Evolutionary conservation across 1,140 invertebrate genomes (phyloP), one percentile per base, ranked within the genome.

Genomic region (Drosophila azteca): DNA sequence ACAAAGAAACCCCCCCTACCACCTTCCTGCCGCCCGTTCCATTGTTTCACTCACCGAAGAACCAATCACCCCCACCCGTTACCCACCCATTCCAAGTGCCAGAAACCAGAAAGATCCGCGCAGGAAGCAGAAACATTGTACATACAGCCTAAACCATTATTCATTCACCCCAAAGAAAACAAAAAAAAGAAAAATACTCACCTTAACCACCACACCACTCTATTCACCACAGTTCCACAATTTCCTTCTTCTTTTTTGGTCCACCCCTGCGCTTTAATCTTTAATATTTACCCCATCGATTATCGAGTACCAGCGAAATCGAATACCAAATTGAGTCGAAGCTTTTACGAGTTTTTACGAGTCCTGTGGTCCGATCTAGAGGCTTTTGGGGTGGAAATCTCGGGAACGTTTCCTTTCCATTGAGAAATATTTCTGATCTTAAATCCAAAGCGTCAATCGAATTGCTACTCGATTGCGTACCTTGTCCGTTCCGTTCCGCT

Each of bases 61-160:
- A 39, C 11, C 35, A 11, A 5, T 1, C 35, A 39, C 35, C 1
- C 35, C 1, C 35, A 13, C 3, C 35, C 35, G 11, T 11, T 13
- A 39, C 35, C 35, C 17, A 20, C 17, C 11, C 35, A 39, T 39
- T 17, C 31, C 35, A 45, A 68, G 58, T 2, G 22, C 55, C 39
- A 20, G 39, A 15, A 49, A 13, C 20, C 20, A 35, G 24, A 15
- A 45, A 60, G 44, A 60, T 39, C 35, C 11, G 41, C 46, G 15
- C 46, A 15, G 45, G 58, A 64, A 69, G 51, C 65, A 49, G 63
- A 70, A 70, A 70, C 67, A 70, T 66, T 70, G 67, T 70, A 70
- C 67, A 59, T 65, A 72, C 74, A 66, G 62, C 52, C 52, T 63
- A 49, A 39, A 59, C 41, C 46, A 73, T 54, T 64, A 1, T 26